Percentiles rank a stretch among this genome's conserved stretches.
Evolutionary conservation across 1,140 invertebrate genomes (phyloP).

Genomic region (Manduca sexta): DNA sequence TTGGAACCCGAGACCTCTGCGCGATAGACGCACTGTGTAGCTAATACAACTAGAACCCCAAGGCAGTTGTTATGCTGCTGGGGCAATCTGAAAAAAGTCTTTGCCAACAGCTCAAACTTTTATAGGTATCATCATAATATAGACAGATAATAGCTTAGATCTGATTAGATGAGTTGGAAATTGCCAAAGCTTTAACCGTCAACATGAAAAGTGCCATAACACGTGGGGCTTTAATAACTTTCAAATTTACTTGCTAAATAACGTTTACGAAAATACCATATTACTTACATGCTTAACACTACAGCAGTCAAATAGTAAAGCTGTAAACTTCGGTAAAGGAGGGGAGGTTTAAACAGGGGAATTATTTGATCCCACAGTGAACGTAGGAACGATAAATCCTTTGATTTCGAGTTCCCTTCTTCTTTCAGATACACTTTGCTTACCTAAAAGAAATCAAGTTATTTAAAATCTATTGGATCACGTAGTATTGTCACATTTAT

Average conservation of each 20-base stretch:
- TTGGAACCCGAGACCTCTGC: neutral
- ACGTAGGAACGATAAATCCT: constrained; percentile 10
- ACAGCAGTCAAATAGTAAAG: constrained; percentile 30
- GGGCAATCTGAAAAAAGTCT: too few species aligned
- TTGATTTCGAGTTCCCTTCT: constrained; percentile 13
- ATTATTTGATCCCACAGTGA: constrained; percentile 44
- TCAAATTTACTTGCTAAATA: too few species aligned
- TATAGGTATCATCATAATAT: too few species aligned
- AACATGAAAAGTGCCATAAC: too few species aligned
- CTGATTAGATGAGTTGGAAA: too few species aligned
- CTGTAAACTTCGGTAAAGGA: constrained; percentile 35
- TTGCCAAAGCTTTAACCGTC: too few species aligned
- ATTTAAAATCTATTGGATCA: neutral
- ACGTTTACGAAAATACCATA: neutral
- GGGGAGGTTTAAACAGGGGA: constrained; percentile 43
- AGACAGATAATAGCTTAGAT: too few species aligned
- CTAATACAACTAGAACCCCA: too few species aligned
- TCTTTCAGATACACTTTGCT: constrained; percentile 23
- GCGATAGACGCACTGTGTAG: neutral
- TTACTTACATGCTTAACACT: constrained; percentile 31
- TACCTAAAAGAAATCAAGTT: constrained; percentile 15
- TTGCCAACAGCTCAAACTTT: too few species aligned
- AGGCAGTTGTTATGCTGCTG: too few species aligned
- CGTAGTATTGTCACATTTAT: neutral
- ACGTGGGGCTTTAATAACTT: too few species aligned